phyloP scores from a whole-genome alignment of 2,797 vertebrate species.

The Pseudochromis fuscus region DNA sequence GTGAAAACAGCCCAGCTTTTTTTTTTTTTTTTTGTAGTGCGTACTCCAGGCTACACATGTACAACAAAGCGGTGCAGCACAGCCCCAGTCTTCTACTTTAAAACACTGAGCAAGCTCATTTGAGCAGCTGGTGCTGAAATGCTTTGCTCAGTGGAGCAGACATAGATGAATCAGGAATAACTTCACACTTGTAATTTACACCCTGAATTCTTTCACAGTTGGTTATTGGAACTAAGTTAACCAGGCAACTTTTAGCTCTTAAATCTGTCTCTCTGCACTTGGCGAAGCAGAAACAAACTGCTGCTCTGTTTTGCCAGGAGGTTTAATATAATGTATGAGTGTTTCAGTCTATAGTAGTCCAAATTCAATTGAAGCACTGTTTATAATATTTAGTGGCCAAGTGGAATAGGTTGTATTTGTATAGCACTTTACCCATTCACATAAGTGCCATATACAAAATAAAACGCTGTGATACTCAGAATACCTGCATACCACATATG shows the following conservation, averaged over 20 bases:
- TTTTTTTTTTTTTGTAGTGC: too few relatives aligned
- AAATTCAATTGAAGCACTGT: background rate
- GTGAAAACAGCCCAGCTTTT: too few relatives aligned
- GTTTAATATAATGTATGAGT: background rate
- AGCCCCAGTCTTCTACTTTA: conserved; percentile 18
- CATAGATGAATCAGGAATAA: conserved; percentile 42
- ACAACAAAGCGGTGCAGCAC: background rate
- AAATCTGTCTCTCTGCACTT: background rate
- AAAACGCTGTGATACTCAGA: background rate
- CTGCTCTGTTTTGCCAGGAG: background rate
- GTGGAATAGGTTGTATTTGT: background rate
- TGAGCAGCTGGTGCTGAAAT: conserved; percentile 46
- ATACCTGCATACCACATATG: background rate
- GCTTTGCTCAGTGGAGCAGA: conserved; percentile 50
- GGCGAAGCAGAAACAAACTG: background rate
- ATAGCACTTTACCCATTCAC: background rate
- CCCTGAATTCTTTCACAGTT: conserved; percentile 17
- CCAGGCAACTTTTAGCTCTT: conserved; percentile 11
- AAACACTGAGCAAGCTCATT: conserved; percentile 46
- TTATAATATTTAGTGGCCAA: too few relatives aligned
- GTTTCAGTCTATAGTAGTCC: background rate
- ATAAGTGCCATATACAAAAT: background rate
- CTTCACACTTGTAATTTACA: conserved; percentile 20
- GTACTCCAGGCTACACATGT: background rate
- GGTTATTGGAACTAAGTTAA: conserved; percentile 29